Base-by-base conservation (phyloP, 2,888 invertebrate genomes). In the Monopis laevigella region DNA sequence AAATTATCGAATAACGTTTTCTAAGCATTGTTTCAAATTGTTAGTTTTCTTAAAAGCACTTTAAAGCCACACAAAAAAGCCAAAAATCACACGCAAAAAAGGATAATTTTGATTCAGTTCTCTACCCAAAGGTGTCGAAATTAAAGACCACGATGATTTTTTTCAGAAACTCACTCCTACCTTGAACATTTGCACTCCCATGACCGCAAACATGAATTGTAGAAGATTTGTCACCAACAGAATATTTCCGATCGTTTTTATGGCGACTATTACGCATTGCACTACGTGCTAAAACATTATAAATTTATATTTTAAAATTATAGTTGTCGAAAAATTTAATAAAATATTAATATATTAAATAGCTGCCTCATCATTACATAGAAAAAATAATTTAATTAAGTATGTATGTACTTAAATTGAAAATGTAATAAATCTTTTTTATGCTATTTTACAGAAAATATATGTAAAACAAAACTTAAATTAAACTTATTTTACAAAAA, bases 111-210 rank as follows among this genome's bases (percentile, higher is more conserved):
- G 21, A 36, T 16, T 16, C 13, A 14, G 5, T 14, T 39, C 10
- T 16, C 13, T 16, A 39, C 27, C 39, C 19, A 39, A 39, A 24
- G 36, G 19, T 19, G 36, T 36, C 21, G 36, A 14, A 21, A 24
- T 24, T 10, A 10, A 24, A 24, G 10, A 24, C n/a, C n/a, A n/a
- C n/a, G n/a, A n/a, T n/a, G n/a, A n/a, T n/a, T 48, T 32, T n/a
- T 32, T 16, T 32, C 11, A 6, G 17, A 28, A 26, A 39, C 7
- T 39, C 2, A 53, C 58, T 82, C 88, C 88, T 92, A 97, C 97
- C 94, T 99, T 98, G 88, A 98, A 99, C 78, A 99, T 92, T 86
- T 99, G 98, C 78, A 99, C 98, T 84, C 99, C 99, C 86, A 99
- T 99, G 75, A 98, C 98, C 66, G 98, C 98, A 84, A 99, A 99